Evolutionary conservation across 2,888 invertebrate species (phyloP).

Genomic region (Melitaea athalia): DNA sequence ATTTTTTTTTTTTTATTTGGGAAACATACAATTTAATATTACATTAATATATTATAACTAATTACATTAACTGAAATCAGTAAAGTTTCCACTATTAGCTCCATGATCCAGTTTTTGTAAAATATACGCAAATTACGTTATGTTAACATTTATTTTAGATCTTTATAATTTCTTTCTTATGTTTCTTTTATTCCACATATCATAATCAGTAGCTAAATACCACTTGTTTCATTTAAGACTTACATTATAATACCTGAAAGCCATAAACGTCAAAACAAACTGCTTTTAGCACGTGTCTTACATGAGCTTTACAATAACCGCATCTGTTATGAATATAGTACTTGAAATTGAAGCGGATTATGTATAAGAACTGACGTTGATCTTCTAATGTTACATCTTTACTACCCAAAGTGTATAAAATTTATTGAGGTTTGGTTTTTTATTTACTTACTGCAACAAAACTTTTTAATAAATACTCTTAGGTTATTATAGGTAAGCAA

Average conservation of each 20-base stretch:
- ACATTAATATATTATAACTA: too few species aligned
- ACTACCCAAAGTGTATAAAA: not conserved
- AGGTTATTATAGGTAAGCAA: too few species aligned
- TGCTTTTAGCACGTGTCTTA: slow-evolving; percentile 5
- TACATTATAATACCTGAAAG: not conserved
- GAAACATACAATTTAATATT: too few species aligned
- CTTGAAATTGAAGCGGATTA: slow-evolving; percentile 12
- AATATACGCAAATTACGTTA: too few species aligned
- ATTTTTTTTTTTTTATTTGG: too few species aligned
- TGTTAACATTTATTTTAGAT: too few species aligned
- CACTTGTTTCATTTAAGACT: not conserved
- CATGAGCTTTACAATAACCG: slow-evolving; percentile 4
- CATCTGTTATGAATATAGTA: slow-evolving; percentile 13
- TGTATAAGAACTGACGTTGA: slow-evolving; percentile 20
- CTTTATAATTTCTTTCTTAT: too few species aligned
- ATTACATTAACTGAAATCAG: too few species aligned
- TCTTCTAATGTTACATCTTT: slow-evolving; percentile 24
- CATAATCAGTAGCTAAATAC: not conserved
- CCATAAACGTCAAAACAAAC: not conserved
- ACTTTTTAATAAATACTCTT: too few species aligned
- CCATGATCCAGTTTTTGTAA: too few species aligned
- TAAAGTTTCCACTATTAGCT: too few species aligned
- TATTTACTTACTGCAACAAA: too few species aligned
- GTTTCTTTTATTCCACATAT: not conserved
- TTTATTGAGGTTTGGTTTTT: not conserved